These are phyloP conservation scores for Odontamblyopus lacepedii DNA, from an alignment of 2,797 vertebrate species.

Conservation along the genomic window DNA sequence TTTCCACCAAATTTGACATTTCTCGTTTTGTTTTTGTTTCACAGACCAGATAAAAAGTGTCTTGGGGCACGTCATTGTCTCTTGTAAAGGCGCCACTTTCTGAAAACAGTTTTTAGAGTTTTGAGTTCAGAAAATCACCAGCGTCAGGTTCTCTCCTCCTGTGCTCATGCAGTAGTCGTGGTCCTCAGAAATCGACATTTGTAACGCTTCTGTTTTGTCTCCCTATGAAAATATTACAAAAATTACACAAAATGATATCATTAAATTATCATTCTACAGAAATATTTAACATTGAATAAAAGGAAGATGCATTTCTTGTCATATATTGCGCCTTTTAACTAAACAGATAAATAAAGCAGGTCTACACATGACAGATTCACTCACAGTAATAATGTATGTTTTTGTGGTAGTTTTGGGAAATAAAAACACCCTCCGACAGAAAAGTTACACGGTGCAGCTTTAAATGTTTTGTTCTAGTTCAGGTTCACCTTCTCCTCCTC, in stretches of 20 bases:
- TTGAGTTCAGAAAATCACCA: not conserved
- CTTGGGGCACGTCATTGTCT: not conserved
- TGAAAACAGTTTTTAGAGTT: not conserved
- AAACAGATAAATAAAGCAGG: too few species aligned
- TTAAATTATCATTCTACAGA: not conserved
- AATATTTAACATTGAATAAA: not conserved
- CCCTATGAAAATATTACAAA: not conserved
- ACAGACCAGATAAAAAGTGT: not conserved
- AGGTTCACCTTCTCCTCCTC: constrained; percentile 5
- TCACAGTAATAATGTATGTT: too few species aligned
- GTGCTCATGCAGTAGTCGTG: constrained; percentile 9
- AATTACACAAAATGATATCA: not conserved
- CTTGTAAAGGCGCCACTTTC: not conserved
- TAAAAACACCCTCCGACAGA: too few species aligned
- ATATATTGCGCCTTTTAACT: too few species aligned
- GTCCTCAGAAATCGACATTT: not conserved
- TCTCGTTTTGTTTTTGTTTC: too few species aligned
- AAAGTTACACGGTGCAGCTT: too few species aligned
- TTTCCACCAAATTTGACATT: not conserved
- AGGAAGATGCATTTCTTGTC: too few species aligned
- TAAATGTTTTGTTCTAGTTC: too few species aligned
- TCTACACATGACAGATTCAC: too few species aligned
- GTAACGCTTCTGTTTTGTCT: not conserved
- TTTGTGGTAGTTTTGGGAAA: too few species aligned
- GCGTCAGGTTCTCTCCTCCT: constrained; percentile 2